phyloP scores from a whole-genome alignment of 1,140 invertebrate species.

The Yoshiicerus persimilis region DNA sequence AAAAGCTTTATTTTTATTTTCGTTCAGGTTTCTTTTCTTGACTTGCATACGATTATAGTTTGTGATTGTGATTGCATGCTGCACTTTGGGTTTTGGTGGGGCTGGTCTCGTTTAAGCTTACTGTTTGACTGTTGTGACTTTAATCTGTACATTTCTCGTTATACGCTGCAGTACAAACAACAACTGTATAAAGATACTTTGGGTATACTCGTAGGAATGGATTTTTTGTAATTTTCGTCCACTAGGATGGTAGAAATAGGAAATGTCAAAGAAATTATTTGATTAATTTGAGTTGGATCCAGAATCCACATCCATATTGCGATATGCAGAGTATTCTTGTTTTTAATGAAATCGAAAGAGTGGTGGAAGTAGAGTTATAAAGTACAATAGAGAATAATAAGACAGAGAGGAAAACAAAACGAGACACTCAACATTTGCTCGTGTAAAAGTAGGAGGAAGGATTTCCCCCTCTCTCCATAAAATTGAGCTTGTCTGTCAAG shows the following conservation, averaged over 20 bases:
- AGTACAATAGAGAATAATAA: neutral
- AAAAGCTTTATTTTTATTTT: neutral
- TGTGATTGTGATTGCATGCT: no score
- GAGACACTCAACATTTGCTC: neutral
- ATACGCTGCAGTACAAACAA: no score
- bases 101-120: neutral
- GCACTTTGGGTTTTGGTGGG: neutral
- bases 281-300: neutral
- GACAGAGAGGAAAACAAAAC: neutral
- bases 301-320: no score
- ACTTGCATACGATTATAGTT: no score
- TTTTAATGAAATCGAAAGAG: neutral
- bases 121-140: neutral
- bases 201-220: no score
- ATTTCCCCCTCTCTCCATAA: constrained; percentile 16
- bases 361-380: neutral
- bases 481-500: constrained; percentile 19
- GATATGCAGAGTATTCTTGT: neutral
- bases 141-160: neutral
- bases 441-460: neutral
- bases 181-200: no score
- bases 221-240: neutral
- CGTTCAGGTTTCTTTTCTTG: no score
- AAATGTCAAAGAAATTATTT: neutral
- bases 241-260: no score